Base-by-base conservation (phyloP, 2,888 invertebrate species). In the Sycophila texana region DNA sequence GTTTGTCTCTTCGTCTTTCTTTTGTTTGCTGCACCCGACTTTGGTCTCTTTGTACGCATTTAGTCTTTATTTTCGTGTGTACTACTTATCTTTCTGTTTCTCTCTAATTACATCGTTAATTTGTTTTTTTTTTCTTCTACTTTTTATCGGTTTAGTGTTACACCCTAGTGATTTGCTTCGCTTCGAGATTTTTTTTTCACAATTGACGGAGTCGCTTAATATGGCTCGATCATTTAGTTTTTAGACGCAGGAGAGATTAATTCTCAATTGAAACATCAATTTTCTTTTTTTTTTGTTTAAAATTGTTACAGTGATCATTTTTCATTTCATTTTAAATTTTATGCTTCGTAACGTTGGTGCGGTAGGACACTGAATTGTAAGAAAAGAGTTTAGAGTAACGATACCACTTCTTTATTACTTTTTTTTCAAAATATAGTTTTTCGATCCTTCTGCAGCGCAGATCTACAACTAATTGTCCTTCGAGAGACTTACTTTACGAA, bases 21-120 rank as follows among this genome's bases (percentile, higher is more conserved):
- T 58, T 74, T 30, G 7, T 66, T 57, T 18, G 18, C 57, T 74
- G 39, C 66, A 65, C n/a, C 53, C 49, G 58, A 14, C 39, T 73
- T 73, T 77, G 72, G 77, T 77, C 72, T 77, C 72, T 77, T 72
- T 73, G 66, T 77, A 67, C 53, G 49, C 67, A 16, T 47, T 66
- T 73, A 77, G 77, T 77, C 77, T 77, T 77, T 77, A 20, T 53
- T 58, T 67, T 47, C 47, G 67, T 53, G 63, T 57, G 39, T 26
- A 26, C 66, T 63, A 63, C 61, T 53, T 7, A 4, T 16, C 30
- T 73, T 73, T n/a, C 57, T 30, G 26, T 5, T 51, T 13, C 22
- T 47, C 68, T 68, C 71, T 60, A n/a, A n/a, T 53, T 55, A 12
- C 39, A 26, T 26, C 47, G 26, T 63, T 63, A 16, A 5, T 30